These are phyloP conservation scores for Cirrhinus mrigala DNA, from an alignment of 2,797 vertebrate species.

Conservation along the genomic window DNA sequence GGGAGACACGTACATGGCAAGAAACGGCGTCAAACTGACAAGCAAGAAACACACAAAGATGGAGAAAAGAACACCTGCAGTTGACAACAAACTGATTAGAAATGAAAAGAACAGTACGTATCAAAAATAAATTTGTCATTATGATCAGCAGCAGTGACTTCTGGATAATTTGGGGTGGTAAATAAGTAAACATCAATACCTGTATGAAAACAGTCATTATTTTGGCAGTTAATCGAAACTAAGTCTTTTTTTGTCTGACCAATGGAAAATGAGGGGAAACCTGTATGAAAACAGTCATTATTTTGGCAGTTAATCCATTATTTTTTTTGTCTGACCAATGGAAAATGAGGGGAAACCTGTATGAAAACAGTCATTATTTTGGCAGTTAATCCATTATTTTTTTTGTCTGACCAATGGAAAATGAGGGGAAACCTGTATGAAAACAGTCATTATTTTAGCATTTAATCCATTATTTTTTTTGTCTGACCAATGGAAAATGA, in stretches of 20 bases:
- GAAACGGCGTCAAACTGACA: not conserved
- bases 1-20: not conserved
- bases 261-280: not conserved
- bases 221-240: not conserved
- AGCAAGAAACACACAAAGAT: constrained; percentile 3
- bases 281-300: not conserved
- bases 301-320: too few relatives aligned
- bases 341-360: too few relatives aligned
- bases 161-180: not conserved
- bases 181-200: not conserved
- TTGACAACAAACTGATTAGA: not conserved
- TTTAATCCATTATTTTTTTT: not conserved
- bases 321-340: too few relatives aligned
- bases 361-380: not conserved
- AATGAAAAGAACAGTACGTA: not conserved
- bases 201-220: not conserved
- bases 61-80: not conserved
- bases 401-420: too few relatives aligned
- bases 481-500: too few relatives aligned
- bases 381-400: not conserved
- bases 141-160: not conserved
- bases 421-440: too few relatives aligned
- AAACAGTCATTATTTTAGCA: not conserved
- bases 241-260: not conserved
- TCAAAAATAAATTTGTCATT: not conserved